Conservation (phyloP, 1,140 invertebrate genomes). For the Aethina tumida region DNA sequence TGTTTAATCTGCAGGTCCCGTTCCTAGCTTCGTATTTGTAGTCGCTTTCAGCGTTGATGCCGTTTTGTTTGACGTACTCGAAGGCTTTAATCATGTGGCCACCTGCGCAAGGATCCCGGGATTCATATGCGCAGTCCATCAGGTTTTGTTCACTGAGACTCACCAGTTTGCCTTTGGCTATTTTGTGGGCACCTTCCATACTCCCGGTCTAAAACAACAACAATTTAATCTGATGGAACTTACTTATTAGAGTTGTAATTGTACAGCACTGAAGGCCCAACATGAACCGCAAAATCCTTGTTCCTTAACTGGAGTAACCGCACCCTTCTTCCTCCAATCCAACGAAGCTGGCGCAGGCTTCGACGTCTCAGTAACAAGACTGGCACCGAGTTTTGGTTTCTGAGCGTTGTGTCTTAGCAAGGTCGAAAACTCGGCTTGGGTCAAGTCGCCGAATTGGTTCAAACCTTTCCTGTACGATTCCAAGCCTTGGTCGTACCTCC, state of each 20-base stretch:
- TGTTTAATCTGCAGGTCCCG: background rate
- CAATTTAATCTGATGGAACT: no score
- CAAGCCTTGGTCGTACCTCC: constrained; percentile 3
- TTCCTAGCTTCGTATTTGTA: background rate
- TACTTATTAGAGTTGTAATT: no score
- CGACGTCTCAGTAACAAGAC: background rate
- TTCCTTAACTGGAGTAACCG: constrained; percentile 5
- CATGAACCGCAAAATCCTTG: constrained; percentile 6
- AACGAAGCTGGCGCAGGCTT: background rate
- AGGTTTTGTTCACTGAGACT: background rate
- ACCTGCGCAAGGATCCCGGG: no score
- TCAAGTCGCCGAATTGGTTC: constrained; percentile 5
- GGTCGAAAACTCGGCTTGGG: constrained; percentile 1
- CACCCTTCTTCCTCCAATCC: constrained; percentile 4
- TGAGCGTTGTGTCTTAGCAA: background rate
- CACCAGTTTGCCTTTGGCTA: background rate
- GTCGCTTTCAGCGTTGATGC: background rate
- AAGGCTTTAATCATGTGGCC: background rate
- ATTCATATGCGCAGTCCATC: background rate
- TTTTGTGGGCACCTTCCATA: background rate
- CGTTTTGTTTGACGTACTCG: background rate
- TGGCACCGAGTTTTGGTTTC: background rate
- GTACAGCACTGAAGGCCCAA: constrained; percentile 7
- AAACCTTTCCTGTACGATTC: constrained; percentile 3
- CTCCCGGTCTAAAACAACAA: constrained; percentile 1